A percentile compares a stretch with the other conserved stretches of the same genome.
Evolutionary conservation across 2,797 vertebrate species (phyloP).

Genomic region (Labeo calbasu): DNA sequence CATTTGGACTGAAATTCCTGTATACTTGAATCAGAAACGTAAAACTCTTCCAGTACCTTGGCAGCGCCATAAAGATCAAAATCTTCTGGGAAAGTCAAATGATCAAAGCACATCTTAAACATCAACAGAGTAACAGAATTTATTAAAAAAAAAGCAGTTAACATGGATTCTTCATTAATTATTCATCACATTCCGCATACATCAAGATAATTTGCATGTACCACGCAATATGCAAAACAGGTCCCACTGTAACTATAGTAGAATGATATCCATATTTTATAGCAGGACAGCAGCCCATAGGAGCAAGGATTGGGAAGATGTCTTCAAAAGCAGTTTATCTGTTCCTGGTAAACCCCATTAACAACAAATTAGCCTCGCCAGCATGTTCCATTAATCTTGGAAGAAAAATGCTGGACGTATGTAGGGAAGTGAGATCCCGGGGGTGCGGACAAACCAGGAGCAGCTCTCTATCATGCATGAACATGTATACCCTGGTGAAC

Average conservation of each 20-base stretch:
- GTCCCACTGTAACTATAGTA: slow-evolving; percentile 24
- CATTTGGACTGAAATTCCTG: neutral
- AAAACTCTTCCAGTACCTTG: neutral
- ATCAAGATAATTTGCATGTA: slow-evolving; percentile 42
- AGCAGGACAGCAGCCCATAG: slow-evolving; percentile 34
- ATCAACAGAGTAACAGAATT: slow-evolving; percentile 4
- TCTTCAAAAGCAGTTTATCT: slow-evolving; percentile 48
- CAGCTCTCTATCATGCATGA: neutral
- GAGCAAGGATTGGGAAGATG: slow-evolving; percentile 30
- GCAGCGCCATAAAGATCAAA: neutral
- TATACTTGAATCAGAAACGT: neutral
- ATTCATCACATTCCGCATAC: slow-evolving; percentile 40
- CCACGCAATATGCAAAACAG: slow-evolving; percentile 44
- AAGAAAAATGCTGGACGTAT: slow-evolving; percentile 41
- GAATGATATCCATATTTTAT: slow-evolving; percentile 28
- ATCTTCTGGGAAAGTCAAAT: slow-evolving; percentile 30
- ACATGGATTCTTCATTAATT: slow-evolving; percentile 50
- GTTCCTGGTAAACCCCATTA: slow-evolving; percentile 51
- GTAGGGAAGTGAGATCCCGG: slow-evolving; percentile 40
- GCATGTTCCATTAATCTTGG: slow-evolving; percentile 62
- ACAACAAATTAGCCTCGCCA: slow-evolving; percentile 57
- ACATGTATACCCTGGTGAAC: slow-evolving; percentile 4
- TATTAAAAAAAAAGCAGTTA: slow-evolving; percentile 14
- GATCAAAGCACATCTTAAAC: slow-evolving; percentile 46
- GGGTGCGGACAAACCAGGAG: slow-evolving; percentile 34